These are phyloP conservation scores for Erythrocercus mccallii DNA, from an alignment of 2,113 vertebrate genomes.

Conservation along the genomic window DNA sequence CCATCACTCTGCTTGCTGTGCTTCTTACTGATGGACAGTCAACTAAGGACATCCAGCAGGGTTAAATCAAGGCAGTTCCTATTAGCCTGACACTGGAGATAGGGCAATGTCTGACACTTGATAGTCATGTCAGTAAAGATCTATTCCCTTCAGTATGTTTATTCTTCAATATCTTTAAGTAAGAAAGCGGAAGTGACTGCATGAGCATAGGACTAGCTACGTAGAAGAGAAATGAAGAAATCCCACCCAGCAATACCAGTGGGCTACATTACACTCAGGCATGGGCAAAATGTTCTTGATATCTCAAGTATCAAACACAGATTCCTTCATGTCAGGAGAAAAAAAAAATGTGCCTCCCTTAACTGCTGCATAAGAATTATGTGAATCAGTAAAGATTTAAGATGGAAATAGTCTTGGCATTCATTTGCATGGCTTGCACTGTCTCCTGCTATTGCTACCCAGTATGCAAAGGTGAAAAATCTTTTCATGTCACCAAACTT, in stretches of 20 bases:
- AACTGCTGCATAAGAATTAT: not conserved
- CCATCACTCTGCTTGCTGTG: not conserved
- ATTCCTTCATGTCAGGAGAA: not conserved
- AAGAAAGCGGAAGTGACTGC: not conserved
- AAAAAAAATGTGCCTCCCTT: not conserved
- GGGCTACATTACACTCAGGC: not conserved
- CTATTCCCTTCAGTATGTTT: not conserved
- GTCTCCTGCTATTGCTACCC: not conserved
- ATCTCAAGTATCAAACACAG: not conserved
- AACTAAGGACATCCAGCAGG: not conserved
- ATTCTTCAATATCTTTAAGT: not conserved
- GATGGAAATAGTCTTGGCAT: not conserved
- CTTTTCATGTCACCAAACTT: not conserved
- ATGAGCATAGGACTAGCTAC: not conserved
- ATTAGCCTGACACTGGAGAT: not conserved
- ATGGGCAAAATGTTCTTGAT: not conserved
- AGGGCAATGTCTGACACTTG: not conserved
- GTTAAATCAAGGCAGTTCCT: not conserved
- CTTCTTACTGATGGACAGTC: not conserved
- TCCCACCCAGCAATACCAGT: not conserved
- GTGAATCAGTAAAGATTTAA: not conserved
- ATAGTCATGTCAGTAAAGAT: not conserved
- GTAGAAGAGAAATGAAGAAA: not conserved
- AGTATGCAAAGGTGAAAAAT: not conserved
- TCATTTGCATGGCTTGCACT: not conserved